Evolutionary conservation across 2,113 vertebrate genomes (phyloP).

Genomic region (Xiphophorus maculatus): DNA sequence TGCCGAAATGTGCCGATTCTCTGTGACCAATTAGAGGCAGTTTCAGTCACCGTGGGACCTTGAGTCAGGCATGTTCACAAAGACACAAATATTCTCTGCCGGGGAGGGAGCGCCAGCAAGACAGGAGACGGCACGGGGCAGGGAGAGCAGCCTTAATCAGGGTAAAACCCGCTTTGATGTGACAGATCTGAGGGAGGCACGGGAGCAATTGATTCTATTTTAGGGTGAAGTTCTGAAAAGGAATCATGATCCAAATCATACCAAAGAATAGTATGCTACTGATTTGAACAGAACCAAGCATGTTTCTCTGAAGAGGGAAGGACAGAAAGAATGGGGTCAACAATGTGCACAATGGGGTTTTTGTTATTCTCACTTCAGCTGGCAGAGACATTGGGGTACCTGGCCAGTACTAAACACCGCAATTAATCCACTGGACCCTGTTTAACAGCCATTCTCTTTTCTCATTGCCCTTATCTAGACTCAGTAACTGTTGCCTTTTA

Average conservation of each 20-base stretch:
- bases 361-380: constrained; percentile 13
- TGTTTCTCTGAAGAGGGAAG: neutral
- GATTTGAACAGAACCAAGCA: constrained; percentile 38
- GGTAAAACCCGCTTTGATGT: constrained; percentile 42
- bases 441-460: neutral
- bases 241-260: constrained; percentile 3
- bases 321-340: neutral
- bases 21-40: constrained; percentile 67
- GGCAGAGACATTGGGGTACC: constrained; percentile 20
- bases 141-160: constrained; percentile 38
- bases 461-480: constrained; percentile 13
- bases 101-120: constrained; percentile 2
- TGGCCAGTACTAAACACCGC: constrained; percentile 20
- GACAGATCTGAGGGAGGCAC: constrained; percentile 25
- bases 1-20: constrained; percentile 29
- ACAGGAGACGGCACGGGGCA: neutral
- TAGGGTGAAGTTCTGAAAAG: neutral
- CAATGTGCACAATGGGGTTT: constrained; percentile 6
- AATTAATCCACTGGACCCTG: neutral
- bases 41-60: constrained; percentile 46
- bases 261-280: neutral
- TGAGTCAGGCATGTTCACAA: constrained; percentile 50
- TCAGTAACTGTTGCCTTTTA: constrained; percentile 24
- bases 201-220: constrained; percentile 26
- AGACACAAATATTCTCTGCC: constrained; percentile 29